Evolutionary conservation across 2,113 vertebrate species (phyloP).

Genomic region (Mus pahari): DNA sequence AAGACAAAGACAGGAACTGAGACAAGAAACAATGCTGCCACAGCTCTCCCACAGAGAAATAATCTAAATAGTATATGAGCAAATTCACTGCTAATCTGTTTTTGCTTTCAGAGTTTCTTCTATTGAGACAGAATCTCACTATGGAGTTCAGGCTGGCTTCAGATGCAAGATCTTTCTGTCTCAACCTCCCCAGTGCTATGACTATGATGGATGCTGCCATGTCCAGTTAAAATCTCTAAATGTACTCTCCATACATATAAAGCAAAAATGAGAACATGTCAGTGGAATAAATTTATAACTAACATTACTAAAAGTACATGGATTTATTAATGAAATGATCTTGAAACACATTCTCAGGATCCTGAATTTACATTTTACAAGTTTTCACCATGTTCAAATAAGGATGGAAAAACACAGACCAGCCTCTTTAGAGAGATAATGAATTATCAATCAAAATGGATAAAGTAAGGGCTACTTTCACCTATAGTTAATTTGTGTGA

Average conservation of each 20-base stretch:
- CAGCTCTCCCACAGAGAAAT: neutral
- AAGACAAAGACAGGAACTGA: neutral
- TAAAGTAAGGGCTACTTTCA: neutral
- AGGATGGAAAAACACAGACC: conserved; percentile 81
- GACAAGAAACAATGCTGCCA: neutral
- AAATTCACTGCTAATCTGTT: neutral
- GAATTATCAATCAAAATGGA: conserved; percentile 28
- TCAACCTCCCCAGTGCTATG: neutral
- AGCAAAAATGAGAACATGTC: neutral
- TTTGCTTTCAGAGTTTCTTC: neutral
- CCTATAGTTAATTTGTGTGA: conserved; percentile 33
- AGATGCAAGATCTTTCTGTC: neutral
- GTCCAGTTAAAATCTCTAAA: neutral
- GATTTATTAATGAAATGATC: conserved; percentile 62
- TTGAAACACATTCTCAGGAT: conserved; percentile 21
- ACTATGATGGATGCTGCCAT: neutral
- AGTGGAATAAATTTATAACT: conserved; percentile 56
- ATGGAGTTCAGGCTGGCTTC: neutral
- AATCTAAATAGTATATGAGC: neutral
- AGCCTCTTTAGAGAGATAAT: conserved; percentile 63
- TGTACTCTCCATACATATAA: neutral
- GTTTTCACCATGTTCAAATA: conserved; percentile 45
- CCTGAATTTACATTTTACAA: conserved; percentile 76
- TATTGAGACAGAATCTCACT: neutral
- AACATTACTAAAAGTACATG: conserved; percentile 32